Conservation (phyloP, 1,140 invertebrate species). For the Drosophila kohkoa region DNA sequence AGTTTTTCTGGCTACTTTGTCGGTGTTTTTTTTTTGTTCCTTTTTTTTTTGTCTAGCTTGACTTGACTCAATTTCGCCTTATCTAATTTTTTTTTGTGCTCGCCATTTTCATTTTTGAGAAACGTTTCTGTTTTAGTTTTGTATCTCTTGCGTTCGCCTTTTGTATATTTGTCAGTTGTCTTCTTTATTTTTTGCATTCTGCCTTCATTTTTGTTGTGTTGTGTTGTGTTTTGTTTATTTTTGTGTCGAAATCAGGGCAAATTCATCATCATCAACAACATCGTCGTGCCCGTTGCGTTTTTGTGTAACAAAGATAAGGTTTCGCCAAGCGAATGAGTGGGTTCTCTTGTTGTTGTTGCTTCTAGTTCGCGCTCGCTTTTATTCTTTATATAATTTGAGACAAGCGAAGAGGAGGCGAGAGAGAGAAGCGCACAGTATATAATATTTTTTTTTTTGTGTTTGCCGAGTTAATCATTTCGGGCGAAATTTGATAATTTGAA, state of each 20-base stretch:
- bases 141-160: constrained; percentile 11
- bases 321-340: constrained; percentile 63
- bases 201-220: constrained; percentile 18
- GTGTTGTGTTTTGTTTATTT: constrained; percentile 68
- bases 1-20: constrained; percentile 70
- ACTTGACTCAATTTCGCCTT: constrained; percentile 78
- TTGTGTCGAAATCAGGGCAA: constrained; percentile 82
- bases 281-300: constrained; percentile 68
- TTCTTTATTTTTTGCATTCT: constrained; percentile 22
- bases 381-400: constrained; percentile 72
- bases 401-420: constrained; percentile 21
- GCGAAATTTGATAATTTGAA: constrained; percentile 82
- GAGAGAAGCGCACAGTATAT: background rate
- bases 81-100: constrained; percentile 78
- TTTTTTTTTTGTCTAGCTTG: constrained; percentile 4
- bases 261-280: constrained; percentile 82
- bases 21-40: constrained; percentile 24
- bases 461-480: constrained; percentile 81
- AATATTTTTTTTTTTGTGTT: constrained; percentile 54
- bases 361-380: constrained; percentile 51
- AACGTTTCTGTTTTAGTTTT: constrained; percentile 48
- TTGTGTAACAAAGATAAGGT: constrained; percentile 81
- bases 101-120: constrained; percentile 52
- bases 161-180: constrained; percentile 5
- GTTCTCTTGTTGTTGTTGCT: constrained; percentile 48